Evolutionary conservation across 2,113 vertebrate genomes (phyloP), one percentile per base, ranked within the genome.

Genomic region (Odocoileus virginianus): DNA sequence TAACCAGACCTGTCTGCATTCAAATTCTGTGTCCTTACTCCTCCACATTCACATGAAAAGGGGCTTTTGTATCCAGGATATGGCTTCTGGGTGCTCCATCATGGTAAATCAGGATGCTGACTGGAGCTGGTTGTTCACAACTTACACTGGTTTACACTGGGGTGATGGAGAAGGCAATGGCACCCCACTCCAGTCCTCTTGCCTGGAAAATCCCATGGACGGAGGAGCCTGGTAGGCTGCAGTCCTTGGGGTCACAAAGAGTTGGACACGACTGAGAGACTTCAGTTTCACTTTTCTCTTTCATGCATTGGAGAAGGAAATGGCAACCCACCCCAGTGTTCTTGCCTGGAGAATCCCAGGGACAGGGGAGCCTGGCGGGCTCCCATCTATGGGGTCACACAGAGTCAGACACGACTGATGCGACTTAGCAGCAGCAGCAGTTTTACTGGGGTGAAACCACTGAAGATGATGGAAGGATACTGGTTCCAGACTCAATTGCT

Each of bases 361-460:
- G 64, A 67, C 17, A 0, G 33, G 17, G 64, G 64, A 67, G 17
- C 17, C 64, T 21, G 64, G 64, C 21, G 64, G 33, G 17, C 64
- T 67, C 17, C 33, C 30, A 1, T 67, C 33, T 67, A 0, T 10
- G 30, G 33, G 17, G 17, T 67, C 1, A 0, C 64, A 67, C 33
- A 67, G 64, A 67, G 4, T 21, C 4, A 0, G 64, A 36, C 4
- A 5, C 0, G n/a, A 67, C 64, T 67, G n/a, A 67, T 2, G 17
- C 9, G 2, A 67, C 64, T 36, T 36, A 67, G 64, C n/a, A 21
- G 17, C 33, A n/a, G 61, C 7, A 10, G 64, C 64, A 67, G 64
- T 33, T 40, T 10, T 67, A 2, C 21, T 36, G 14, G 27, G 4
- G n/a, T 21, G 25, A 89, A 57, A 57, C n/a, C 15, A 1, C n/a